Percentiles rank a stretch among this genome's conserved stretches.
Evolutionary conservation across 2,113 vertebrate species (phyloP).

Genomic region (Glaucomys volans): DNA sequence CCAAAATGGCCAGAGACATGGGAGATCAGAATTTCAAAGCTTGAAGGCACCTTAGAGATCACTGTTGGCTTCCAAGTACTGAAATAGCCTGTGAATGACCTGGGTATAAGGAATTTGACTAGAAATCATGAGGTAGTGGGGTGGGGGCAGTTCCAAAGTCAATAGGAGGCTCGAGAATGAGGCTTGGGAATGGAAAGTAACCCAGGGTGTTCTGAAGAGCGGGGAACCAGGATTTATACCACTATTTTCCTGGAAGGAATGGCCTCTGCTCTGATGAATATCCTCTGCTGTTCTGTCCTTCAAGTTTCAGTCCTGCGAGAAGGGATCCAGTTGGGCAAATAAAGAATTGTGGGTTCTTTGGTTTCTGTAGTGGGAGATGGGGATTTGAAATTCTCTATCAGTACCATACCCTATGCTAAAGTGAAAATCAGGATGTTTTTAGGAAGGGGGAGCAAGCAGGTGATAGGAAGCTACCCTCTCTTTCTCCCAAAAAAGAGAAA

Average conservation of each 20-base stretch:
- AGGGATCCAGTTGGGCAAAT: not conserved
- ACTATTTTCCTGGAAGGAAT: not conserved
- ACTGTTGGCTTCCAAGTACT: not conserved
- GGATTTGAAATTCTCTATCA: not conserved
- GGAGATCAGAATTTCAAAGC: not conserved
- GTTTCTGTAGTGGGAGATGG: not conserved
- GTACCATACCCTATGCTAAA: not conserved
- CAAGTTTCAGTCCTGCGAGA: not conserved
- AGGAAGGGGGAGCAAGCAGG: not conserved
- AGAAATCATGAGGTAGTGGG: not conserved
- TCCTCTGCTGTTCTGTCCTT: not conserved
- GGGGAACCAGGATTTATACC: not conserved
- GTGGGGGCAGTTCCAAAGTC: not conserved
- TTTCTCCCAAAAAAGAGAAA: not conserved
- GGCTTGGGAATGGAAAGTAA: not conserved
- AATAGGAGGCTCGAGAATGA: not conserved
- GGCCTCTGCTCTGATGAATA: not conserved
- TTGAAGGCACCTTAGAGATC: not conserved
- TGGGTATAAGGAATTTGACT: not conserved
- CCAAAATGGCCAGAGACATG: not conserved
- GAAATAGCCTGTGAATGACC: not conserved
- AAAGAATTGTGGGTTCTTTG: not conserved
- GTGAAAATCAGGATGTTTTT: not conserved
- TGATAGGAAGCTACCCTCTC: not conserved
- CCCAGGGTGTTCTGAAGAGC: not conserved